A percentile compares a stretch with the other conserved stretches of the same genome.
phyloP scores from a whole-genome alignment of 2,888 invertebrate species.

The Nezara viridula region DNA sequence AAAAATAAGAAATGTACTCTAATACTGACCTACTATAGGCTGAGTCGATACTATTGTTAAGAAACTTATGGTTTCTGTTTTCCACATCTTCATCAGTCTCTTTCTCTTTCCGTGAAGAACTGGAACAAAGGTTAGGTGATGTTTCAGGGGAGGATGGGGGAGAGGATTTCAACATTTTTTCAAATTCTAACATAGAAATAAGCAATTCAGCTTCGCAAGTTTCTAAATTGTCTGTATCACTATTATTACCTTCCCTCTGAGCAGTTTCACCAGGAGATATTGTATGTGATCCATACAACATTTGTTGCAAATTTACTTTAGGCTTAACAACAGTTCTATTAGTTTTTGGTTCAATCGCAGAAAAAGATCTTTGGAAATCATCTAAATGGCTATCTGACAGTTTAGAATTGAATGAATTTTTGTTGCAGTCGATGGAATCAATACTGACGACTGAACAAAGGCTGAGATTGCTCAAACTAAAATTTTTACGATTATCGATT shows the following conservation, averaged over 20 bases:
- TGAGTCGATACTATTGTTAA: constrained; percentile 74
- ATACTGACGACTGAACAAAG: constrained; percentile 66
- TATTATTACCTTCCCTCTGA: constrained; percentile 71
- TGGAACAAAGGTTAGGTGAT: constrained; percentile 64
- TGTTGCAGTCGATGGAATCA: constrained; percentile 65
- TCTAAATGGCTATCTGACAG: constrained; percentile 58
- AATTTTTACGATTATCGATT: constrained; percentile 61
- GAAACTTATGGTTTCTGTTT: constrained; percentile 57
- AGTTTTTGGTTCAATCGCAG: constrained; percentile 63
- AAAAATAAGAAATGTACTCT: constrained; percentile 27
- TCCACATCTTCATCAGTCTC: constrained; percentile 46
- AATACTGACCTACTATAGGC: constrained; percentile 86
- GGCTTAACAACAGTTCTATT: constrained; percentile 61
- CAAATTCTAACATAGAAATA: constrained; percentile 66
- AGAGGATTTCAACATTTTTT: constrained; percentile 65
- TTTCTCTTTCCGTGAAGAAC: constrained; percentile 45
- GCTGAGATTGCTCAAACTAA: constrained; percentile 67
- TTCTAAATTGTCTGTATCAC: constrained; percentile 71
- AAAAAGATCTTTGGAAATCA: constrained; percentile 62
- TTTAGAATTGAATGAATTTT: constrained; percentile 61
- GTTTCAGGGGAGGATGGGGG: constrained; percentile 64
- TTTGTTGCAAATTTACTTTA: constrained; percentile 65
- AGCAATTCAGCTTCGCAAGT: constrained; percentile 65
- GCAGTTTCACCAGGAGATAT: constrained; percentile 67
- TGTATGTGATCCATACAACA: constrained; percentile 64